These are phyloP conservation scores for Tribolium madens DNA, from an alignment of 1,140 invertebrate species.

Conservation along the genomic window DNA sequence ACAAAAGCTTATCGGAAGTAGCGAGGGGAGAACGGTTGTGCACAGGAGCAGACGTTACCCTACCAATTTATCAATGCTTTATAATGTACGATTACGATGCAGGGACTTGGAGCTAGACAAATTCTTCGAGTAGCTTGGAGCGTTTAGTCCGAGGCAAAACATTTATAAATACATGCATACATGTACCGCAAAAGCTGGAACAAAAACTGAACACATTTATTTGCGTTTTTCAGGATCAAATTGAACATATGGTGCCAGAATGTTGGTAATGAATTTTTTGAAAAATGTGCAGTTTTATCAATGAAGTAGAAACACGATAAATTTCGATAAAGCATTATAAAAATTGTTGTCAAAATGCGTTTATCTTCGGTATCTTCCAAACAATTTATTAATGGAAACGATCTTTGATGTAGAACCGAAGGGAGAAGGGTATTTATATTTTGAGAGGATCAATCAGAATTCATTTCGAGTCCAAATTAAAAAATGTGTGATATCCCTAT, in stretches of 20 bases:
- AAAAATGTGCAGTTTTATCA: not conserved
- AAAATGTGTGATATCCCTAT: not conserved
- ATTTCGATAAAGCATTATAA: too few species aligned
- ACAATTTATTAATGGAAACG: not conserved
- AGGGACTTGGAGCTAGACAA: not conserved
- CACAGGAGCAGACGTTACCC: slow-evolving; percentile 3
- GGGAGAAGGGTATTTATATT: not conserved
- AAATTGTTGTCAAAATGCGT: too few species aligned
- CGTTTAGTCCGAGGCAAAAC: not conserved
- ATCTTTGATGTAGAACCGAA: not conserved
- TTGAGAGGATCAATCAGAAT: not conserved
- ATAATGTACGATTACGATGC: slow-evolving; percentile 19
- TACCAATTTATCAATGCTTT: slow-evolving; percentile 25
- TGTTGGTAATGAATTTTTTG: not conserved
- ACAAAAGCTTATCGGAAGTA: slow-evolving; percentile 8
- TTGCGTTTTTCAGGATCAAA: not conserved
- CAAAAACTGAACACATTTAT: not conserved
- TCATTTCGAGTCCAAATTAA: not conserved
- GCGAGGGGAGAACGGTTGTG: not conserved
- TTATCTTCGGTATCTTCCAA: not conserved
- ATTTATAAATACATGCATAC: slow-evolving; percentile 14
- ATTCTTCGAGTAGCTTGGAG: not conserved
- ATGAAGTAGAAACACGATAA: not conserved
- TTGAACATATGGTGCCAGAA: not conserved
- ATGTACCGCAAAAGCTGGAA: not conserved